A percentile compares a stretch with the other conserved stretches of the same genome.
Conservation (phyloP, 2,797 vertebrate genomes). For the Anisognathus igniventris region DNA sequence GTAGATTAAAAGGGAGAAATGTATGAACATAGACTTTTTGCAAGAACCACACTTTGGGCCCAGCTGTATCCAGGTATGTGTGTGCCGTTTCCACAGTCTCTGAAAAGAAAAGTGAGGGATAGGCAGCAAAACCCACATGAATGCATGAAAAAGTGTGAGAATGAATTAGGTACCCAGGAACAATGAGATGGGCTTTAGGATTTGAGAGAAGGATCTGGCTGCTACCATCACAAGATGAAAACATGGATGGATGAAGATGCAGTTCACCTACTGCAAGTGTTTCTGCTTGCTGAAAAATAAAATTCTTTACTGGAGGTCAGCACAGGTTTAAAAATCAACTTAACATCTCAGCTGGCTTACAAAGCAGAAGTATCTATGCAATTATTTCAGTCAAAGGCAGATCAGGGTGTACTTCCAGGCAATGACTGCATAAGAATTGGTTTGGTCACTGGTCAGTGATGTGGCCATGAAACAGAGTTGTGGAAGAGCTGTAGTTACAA, state of each 20-base stretch:
- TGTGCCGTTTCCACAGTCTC: background rate
- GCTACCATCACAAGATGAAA: background rate
- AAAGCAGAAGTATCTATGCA: background rate
- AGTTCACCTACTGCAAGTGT: background rate
- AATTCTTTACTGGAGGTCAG: background rate
- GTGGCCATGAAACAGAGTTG: constrained; percentile 10
- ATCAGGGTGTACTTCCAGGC: background rate
- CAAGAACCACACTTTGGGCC: background rate
- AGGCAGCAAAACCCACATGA: background rate
- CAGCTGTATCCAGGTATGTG: background rate
- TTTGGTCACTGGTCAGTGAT: constrained; percentile 19
- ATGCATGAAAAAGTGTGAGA: background rate
- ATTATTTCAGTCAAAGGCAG: background rate
- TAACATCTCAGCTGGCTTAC: background rate
- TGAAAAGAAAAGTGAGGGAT: background rate
- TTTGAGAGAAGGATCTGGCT: background rate
- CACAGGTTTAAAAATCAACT: background rate
- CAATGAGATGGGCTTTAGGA: background rate
- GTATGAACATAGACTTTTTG: background rate
- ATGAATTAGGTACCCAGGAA: background rate
- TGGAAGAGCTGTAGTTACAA: constrained; percentile 31
- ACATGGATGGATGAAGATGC: background rate
- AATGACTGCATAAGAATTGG: background rate
- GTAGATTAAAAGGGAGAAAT: background rate
- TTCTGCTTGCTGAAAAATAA: background rate